Base-by-base conservation (phyloP, 2,113 vertebrate genomes). In the Speoplatyrhinus poulsoni region DNA sequence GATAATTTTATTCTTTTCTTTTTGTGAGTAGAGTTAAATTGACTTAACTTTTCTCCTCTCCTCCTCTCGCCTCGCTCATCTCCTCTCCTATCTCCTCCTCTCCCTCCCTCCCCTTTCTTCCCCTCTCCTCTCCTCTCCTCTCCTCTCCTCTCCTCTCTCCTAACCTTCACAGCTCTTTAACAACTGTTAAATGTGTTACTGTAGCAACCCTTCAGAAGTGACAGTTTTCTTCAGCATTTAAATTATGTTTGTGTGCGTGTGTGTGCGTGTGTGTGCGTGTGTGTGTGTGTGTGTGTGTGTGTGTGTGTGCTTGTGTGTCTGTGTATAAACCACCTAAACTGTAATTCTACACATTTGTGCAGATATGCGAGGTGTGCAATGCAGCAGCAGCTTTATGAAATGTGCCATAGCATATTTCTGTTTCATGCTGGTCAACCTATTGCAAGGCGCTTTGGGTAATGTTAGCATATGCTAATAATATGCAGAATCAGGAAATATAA, bases 261-360 rank as follows among this genome's bases (percentile, higher is more conserved):
- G 33, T 36, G 63, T 64, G n/a, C 46, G 11, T 64, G 53, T 68
- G 57, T 67, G 71, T 61, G 33, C 36, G 63, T 61, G 12, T 61
- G 60, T 8, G 19, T 46, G 48, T 47, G 47, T 12, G 54, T 41
- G 54, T 56, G 19, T 19, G 12, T 41, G 0, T 60, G 26, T 32
- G 4, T 1, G 2, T 60, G 3, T 60, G 59, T 47, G 11, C 12
- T 13, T 19, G 19, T 19, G 19, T 19, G 12, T 41, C 3, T 60
- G 26, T 32, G 4, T 1, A 6, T 6, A 41, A 6, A 41, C 36
- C 36, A 41, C 7, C 36, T 41, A 3, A 26, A 26, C 36, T 41
- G 36, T 26, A 26, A 41, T 41, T 41, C 36, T 41, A 6, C 36
- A 41, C 36, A 26, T 60, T 6, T 60, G 57, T 36, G 26, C n/a